Base-by-base conservation (phyloP, 1,140 invertebrate genomes). In the Diploscapter pachys region DNA sequence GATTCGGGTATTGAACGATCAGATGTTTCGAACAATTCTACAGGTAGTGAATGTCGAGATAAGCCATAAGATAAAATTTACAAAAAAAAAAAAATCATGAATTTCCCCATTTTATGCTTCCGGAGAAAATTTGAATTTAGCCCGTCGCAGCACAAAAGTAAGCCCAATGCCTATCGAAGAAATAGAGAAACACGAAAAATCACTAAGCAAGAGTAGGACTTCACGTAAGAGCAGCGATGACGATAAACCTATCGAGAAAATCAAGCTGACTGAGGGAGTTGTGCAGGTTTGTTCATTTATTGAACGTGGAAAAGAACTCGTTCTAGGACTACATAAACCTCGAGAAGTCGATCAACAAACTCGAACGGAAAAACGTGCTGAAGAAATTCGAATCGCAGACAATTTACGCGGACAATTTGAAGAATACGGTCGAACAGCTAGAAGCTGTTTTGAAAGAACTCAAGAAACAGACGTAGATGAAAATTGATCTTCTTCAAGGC, bases 401-500 rank as follows among this genome's bases (percentile, higher is more conserved):
- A n/a, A 79, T 83, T 50, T 83, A 81, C 61, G 82, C 82, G 9
- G 82, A 83, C 66, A 77, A 86, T 57, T 52, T 87, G 0, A 79
- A 86, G 53, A 78, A 77, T 4, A 82, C 80, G 3, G 71, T 86
- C 4, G 74, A 81, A 64, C 77, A 86, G 57, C 71, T 87, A 50
- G 83, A 87, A 66, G 79, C 85, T 13, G 81, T 82, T 3, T 82
- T 84, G 66, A 82, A 82, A 52, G 78, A 83, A 62, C 72, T 85
- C 13, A 80, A 80, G 54, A 79, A 84, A 52, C 82, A 86, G 76
- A 86, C 86, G 87, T 87, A 81, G 80, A 84, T 5, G n/a, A 3
- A 3, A 78, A 11, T 5, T 67, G 69, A 78, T 52, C 5, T 79
- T 77, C 53, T 52, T 50, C 11, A 5, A n/a, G 48, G 8, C 3